Evolutionary conservation across 2,888 invertebrate species (phyloP).

Genomic region (Magallana nippona): DNA sequence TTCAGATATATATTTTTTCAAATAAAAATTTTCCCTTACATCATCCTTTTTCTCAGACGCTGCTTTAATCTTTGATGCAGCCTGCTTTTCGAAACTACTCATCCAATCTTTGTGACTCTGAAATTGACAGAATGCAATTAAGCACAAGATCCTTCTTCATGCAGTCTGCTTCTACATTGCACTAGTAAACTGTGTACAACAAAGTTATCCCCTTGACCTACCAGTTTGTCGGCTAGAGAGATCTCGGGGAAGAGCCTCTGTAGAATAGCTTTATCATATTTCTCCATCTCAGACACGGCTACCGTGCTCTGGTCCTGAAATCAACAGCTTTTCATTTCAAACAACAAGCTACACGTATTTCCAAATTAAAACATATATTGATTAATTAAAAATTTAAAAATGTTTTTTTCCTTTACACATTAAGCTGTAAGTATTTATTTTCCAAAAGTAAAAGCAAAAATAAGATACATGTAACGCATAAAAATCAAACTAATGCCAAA

Average conservation of each 20-base stretch:
- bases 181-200: too few relatives aligned
- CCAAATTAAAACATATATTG: too few relatives aligned
- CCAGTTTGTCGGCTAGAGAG: conserved; percentile 60
- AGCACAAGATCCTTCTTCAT: neutral
- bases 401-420: too few relatives aligned
- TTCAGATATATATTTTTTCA: neutral
- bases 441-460: too few relatives aligned
- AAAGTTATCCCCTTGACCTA: conserved; percentile 4
- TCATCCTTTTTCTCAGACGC: conserved; percentile 34
- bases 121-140: conserved; percentile 32
- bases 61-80: conserved; percentile 54
- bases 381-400: too few relatives aligned
- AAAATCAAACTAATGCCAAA: too few relatives aligned
- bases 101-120: conserved; percentile 74
- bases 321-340: neutral
- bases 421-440: too few relatives aligned
- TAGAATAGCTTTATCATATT: conserved; percentile 65
- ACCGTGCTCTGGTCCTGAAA: conserved; percentile 61
- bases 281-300: conserved; percentile 62
- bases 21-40: conserved; percentile 2
- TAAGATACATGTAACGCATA: too few relatives aligned
- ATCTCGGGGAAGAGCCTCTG: conserved; percentile 72
- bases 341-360: neutral
- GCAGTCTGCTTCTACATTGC: too few relatives aligned
- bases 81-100: conserved; percentile 70